Evolutionary conservation across 2,797 vertebrate genomes (phyloP).

Genomic region (Alauda arvensis): DNA sequence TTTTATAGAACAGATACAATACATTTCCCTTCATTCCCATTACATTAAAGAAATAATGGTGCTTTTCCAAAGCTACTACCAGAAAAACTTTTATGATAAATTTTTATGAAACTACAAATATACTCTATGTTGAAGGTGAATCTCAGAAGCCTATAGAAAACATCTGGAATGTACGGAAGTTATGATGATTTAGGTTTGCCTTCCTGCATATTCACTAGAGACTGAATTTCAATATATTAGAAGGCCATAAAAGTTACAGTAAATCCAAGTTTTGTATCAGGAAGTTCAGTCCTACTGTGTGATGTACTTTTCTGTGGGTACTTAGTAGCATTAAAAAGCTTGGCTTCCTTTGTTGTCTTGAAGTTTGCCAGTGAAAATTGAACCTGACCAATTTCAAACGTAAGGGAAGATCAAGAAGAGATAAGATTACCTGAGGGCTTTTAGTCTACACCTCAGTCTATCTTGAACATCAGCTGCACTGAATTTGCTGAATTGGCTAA

Average conservation of each 20-base stretch:
- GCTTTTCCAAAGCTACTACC: not conserved
- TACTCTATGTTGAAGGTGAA: not conserved
- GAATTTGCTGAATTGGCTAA: constrained; percentile 2
- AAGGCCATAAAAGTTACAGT: constrained; percentile 24
- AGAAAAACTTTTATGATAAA: not conserved
- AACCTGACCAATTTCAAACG: not conserved
- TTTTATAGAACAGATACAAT: not conserved
- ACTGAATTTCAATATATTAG: constrained; percentile 42
- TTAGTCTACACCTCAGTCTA: not conserved
- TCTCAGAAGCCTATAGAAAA: constrained; percentile 23
- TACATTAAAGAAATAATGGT: not conserved
- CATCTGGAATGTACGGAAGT: constrained; percentile 29
- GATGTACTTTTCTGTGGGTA: not conserved
- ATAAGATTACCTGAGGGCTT: not conserved
- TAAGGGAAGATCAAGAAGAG: not conserved
- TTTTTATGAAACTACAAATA: not conserved
- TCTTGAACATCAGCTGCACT: not conserved
- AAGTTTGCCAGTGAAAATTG: not conserved
- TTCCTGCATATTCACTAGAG: constrained; percentile 56
- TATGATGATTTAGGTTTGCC: constrained; percentile 48
- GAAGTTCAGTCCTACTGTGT: not conserved
- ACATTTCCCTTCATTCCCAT: not conserved
- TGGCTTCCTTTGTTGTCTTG: not conserved
- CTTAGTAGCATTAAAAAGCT: not conserved
- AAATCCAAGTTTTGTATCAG: constrained; percentile 21